phyloP scores from a whole-genome alignment of 2,113 vertebrate species.

The Saccopteryx bilineata region DNA sequence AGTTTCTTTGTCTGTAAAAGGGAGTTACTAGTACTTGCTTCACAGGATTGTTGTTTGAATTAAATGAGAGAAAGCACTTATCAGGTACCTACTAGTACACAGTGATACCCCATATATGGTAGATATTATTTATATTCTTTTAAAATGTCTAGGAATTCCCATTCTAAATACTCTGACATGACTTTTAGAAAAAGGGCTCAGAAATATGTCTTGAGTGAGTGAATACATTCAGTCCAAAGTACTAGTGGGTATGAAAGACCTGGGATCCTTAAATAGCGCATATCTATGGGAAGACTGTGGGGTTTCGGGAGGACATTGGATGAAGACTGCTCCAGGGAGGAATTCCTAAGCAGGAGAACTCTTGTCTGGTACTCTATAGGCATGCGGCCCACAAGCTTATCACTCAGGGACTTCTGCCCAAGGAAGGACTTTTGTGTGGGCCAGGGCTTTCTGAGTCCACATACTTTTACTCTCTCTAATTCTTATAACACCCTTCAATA shows the following conservation, averaged over 20 bases:
- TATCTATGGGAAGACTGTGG: background rate
- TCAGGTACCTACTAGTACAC: background rate
- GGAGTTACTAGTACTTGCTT: background rate
- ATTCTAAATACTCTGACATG: conserved; percentile 29
- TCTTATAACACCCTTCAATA: background rate
- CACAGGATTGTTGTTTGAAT: conserved; percentile 21
- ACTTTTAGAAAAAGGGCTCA: conserved; percentile 10
- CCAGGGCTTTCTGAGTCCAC: background rate
- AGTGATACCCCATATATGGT: background rate
- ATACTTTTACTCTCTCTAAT: conserved; percentile 1
- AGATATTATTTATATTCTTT: conserved; percentile 46
- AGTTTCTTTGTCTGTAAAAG: conserved; percentile 9
- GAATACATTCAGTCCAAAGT: background rate
- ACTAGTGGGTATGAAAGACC: background rate
- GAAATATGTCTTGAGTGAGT: background rate
- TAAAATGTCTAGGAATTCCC: background rate
- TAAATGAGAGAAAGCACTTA: conserved; percentile 32
- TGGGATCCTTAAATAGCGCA: background rate
- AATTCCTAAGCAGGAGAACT: background rate
- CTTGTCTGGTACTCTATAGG: background rate
- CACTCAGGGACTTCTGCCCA: background rate
- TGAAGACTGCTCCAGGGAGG: background rate
- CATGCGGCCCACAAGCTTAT: background rate
- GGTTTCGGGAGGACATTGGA: background rate
- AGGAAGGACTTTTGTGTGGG: background rate